These are phyloP conservation scores for Sciaenops ocellatus DNA, from an alignment of 2,797 vertebrate species.

Conservation along the genomic window DNA sequence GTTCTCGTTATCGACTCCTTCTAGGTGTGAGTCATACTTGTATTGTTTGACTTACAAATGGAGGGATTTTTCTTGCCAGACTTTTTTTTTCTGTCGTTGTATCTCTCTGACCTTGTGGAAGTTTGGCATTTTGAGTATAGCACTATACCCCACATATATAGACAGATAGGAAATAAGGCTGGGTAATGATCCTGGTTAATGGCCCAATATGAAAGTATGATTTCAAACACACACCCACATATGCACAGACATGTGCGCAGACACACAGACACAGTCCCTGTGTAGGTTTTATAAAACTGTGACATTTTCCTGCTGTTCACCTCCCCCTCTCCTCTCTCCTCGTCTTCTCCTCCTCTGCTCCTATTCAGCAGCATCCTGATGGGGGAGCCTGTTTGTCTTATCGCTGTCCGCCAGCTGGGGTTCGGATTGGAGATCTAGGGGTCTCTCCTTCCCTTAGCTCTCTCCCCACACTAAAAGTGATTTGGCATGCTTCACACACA, in stretches of 20 bases:
- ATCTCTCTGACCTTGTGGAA: constrained; percentile 57
- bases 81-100: background rate
- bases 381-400: constrained; percentile 74
- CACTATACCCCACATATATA: constrained; percentile 51
- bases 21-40: constrained; percentile 49
- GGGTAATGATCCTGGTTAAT: constrained; percentile 52
- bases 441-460: constrained; percentile 66
- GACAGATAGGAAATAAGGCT: constrained; percentile 49
- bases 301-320: constrained; percentile 62
- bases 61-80: constrained; percentile 10
- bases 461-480: constrained; percentile 62
- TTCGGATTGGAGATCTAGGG: constrained; percentile 65
- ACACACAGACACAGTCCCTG: constrained; percentile 15
- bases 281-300: constrained; percentile 59
- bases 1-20: constrained; percentile 35
- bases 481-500: constrained; percentile 70
- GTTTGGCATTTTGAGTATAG: constrained; percentile 46
- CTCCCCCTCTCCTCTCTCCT: constrained; percentile 32
- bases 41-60: constrained; percentile 50
- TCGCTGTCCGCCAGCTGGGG: constrained; percentile 75
- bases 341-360: constrained; percentile 62
- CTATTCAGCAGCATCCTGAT: constrained; percentile 61
- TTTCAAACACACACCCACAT: constrained; percentile 45
- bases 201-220: constrained; percentile 43
- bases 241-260: background rate